Percentiles rank a stretch among this genome's conserved stretches.
These are phyloP conservation scores for Meiosimyza platycephala DNA, from an alignment of 2,888 invertebrate genomes.

Conservation along the genomic window DNA sequence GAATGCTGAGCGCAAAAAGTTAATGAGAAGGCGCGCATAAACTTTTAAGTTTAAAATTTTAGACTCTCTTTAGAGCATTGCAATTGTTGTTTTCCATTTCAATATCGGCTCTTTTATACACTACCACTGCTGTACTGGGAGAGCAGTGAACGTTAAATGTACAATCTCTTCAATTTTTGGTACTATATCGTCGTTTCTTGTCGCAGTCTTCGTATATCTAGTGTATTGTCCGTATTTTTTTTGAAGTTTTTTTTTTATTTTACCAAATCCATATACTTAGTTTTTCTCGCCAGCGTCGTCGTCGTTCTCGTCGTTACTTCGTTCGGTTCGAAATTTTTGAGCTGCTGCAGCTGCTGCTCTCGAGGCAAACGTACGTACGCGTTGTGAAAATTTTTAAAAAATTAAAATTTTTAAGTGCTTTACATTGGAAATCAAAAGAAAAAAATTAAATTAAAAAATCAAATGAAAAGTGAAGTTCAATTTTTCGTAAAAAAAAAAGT, in stretches of 20 bases:
- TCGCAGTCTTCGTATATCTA: slow-evolving; percentile 33
- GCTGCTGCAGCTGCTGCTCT: slow-evolving; percentile 33
- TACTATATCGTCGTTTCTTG: slow-evolving; percentile 22
- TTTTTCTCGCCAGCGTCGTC: slow-evolving; percentile 42
- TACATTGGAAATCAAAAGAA: too few species aligned
- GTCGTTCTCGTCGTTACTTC: slow-evolving; percentile 54
- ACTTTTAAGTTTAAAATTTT: not conserved
- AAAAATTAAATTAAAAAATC: too few species aligned
- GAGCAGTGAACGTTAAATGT: too few species aligned
- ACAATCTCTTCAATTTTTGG: not conserved
- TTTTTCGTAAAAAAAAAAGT: not conserved
- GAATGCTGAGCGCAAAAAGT: not conserved
- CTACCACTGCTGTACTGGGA: too few species aligned
- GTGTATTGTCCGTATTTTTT: not conserved
- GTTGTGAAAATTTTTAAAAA: slow-evolving; percentile 15
- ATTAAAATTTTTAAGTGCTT: not conserved
- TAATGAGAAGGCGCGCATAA: not conserved
- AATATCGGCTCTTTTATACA: not conserved
- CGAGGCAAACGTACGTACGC: not conserved
- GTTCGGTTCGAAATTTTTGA: slow-evolving; percentile 50
- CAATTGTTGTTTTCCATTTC: slow-evolving; percentile 7
- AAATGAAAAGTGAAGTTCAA: too few species aligned
- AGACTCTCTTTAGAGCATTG: not conserved
- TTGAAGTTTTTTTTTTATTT: slow-evolving; percentile 9
- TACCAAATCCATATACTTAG: slow-evolving; percentile 31